Conservation (phyloP, 1,140 invertebrate species). For the Lamellibrachia luymesi region DNA sequence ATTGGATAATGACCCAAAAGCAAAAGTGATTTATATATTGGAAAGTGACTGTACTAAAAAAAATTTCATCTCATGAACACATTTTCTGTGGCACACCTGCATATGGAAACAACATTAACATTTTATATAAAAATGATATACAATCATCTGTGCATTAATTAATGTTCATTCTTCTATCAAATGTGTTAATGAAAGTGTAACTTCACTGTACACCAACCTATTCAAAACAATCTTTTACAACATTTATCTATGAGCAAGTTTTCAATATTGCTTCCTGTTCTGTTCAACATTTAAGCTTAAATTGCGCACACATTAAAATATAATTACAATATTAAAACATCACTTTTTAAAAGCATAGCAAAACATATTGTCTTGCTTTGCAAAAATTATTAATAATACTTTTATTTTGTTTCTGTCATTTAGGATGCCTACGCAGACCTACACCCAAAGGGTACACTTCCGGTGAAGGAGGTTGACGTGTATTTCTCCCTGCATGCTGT, state of each 20-base stretch:
- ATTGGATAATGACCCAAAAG: too few species aligned
- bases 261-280: neutral
- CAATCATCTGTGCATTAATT: too few species aligned
- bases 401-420: conserved; percentile 1
- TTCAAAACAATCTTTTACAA: too few species aligned
- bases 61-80: too few species aligned
- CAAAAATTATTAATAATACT: neutral
- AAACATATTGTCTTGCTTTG: neutral
- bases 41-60: too few species aligned
- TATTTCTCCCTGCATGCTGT: conserved; percentile 16
- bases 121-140: too few species aligned
- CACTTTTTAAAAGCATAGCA: neutral
- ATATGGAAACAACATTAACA: too few species aligned
- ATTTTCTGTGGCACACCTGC: too few species aligned
- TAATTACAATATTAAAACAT: neutral
- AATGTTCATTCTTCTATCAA: too few species aligned
- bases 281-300: neutral
- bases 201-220: too few species aligned
- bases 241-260: neutral
- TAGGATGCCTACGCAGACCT: neutral
- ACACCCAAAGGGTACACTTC: conserved; percentile 1
- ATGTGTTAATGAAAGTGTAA: too few species aligned
- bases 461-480: conserved; percentile 13
- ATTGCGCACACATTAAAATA: neutral
- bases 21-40: too few species aligned